phyloP scores from a whole-genome alignment of 23 tunicate genomes.

The Halocynthia roretzi region DNA sequence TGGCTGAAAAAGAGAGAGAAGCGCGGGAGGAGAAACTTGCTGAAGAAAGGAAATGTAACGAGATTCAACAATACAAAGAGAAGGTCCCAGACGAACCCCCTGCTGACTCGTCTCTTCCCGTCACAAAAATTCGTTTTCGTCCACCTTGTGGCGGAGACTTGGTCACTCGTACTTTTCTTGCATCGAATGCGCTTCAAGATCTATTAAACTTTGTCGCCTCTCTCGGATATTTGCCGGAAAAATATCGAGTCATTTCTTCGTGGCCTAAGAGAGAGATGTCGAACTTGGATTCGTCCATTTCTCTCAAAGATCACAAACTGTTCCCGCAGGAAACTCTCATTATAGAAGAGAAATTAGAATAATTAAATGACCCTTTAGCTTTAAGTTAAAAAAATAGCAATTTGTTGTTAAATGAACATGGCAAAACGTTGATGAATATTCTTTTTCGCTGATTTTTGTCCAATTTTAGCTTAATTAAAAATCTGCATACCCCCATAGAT shows the following conservation, averaged over 20 bases:
- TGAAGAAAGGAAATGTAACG: slow-evolving; percentile 32
- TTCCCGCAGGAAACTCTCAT: slow-evolving; percentile 70
- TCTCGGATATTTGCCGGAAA: slow-evolving; percentile 38
- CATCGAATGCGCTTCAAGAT: slow-evolving; percentile 39
- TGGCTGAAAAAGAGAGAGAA: slow-evolving; percentile 7
- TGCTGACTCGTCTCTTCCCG: slow-evolving; percentile 43
- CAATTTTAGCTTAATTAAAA: too few relatives aligned
- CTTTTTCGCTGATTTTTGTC: too few relatives aligned
- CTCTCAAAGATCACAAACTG: slow-evolving; percentile 48
- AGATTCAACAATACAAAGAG: slow-evolving; percentile 23
- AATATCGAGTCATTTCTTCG: slow-evolving; percentile 48
- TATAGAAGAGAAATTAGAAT: slow-evolving; percentile 57
- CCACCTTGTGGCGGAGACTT: slow-evolving; percentile 72
- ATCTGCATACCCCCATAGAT: too few relatives aligned
- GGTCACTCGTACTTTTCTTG: slow-evolving; percentile 46
- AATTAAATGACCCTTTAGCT: too few relatives aligned
- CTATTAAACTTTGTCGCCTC: slow-evolving; percentile 79
- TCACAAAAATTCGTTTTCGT: slow-evolving; percentile 67
- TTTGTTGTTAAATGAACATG: too few relatives aligned
- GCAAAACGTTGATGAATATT: too few relatives aligned
- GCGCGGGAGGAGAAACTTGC: slow-evolving; percentile 38
- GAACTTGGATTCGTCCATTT: slow-evolving; percentile 13
- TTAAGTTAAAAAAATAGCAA: too few relatives aligned
- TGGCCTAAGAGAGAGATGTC: slow-evolving; percentile 71
- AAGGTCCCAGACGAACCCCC: slow-evolving; percentile 74